Conservation (phyloP, 2,888 invertebrate species). For the Abscondita cerata region DNA sequence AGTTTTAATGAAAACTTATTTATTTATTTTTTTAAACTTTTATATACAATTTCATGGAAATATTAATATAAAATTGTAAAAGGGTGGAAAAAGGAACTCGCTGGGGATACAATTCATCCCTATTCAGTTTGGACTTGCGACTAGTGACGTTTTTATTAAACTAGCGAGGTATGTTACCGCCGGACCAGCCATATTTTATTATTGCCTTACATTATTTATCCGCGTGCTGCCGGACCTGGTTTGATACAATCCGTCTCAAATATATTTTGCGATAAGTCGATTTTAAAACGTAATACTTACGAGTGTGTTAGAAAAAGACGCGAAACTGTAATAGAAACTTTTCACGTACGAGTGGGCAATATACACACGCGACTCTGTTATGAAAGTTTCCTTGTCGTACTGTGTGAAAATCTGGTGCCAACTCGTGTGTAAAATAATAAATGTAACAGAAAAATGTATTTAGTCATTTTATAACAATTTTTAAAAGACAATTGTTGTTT, state of each 20-base stretch:
- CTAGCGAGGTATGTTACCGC: slow-evolving; percentile 50
- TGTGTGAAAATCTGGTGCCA: slow-evolving; percentile 44
- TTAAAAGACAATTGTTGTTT: slow-evolving; percentile 39
- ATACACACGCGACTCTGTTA: slow-evolving; percentile 43
- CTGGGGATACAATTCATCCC: slow-evolving; percentile 34
- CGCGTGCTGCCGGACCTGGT: slow-evolving; percentile 46
- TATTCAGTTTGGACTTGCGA: slow-evolving; percentile 41
- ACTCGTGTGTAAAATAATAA: slow-evolving; percentile 44
- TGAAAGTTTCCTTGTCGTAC: slow-evolving; percentile 45
- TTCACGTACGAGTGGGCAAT: slow-evolving; percentile 30
- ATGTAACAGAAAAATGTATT: slow-evolving; percentile 40
- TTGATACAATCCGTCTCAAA: slow-evolving; percentile 40
- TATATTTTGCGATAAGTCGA: slow-evolving; percentile 22
- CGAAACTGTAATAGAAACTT: slow-evolving; percentile 16
- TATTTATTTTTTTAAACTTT: too few relatives aligned
- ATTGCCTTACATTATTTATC: slow-evolving; percentile 58
- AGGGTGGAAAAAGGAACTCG: slow-evolving; percentile 18
- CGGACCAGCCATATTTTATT: slow-evolving; percentile 53
- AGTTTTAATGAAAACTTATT: too few relatives aligned
- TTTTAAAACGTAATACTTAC: not conserved
- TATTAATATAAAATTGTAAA: slow-evolving; percentile 35
- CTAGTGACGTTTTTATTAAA: slow-evolving; percentile 55
- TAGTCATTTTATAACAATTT: slow-evolving; percentile 29
- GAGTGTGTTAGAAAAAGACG: slow-evolving; percentile 21
- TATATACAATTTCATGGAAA: slow-evolving; percentile 26